Evolutionary conservation across 1,140 invertebrate species (phyloP).

Genomic region (Eriosoma lanigerum): DNA sequence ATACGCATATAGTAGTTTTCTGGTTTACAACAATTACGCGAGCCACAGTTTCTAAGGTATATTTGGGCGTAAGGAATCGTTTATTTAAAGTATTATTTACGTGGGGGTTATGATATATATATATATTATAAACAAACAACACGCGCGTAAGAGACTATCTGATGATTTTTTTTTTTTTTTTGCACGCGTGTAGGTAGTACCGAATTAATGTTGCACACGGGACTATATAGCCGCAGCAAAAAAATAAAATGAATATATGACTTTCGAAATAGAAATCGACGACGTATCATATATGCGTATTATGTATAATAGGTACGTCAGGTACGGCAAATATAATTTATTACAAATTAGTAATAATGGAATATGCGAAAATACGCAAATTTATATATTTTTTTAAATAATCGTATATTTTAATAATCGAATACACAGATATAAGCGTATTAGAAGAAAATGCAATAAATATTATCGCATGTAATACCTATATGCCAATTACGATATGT

Average conservation of each 20-base stretch:
- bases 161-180: constrained; percentile 5
- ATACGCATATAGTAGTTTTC: constrained; percentile 28
- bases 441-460: no score
- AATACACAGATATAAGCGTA: no score
- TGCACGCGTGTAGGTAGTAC: constrained; percentile 25
- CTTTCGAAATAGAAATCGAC: constrained; percentile 44
- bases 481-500: no score
- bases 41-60: background rate
- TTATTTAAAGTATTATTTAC: background rate
- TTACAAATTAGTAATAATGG: no score
- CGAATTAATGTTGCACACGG: constrained; percentile 32
- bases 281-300: no score
- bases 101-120: constrained; percentile 20
- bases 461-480: no score
- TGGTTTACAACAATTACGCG: constrained; percentile 17
- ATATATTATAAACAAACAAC: background rate
- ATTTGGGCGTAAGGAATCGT: constrained; percentile 34
- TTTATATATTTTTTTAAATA: background rate
- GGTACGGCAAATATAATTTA: no score
- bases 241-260: no score
- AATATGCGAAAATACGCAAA: background rate
- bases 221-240: background rate
- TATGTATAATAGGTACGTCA: no score
- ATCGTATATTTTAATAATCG: no score
- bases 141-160: background rate